Base-by-base conservation (phyloP, 2,797 vertebrate species). In the Hippopotamyrus pictus region DNA sequence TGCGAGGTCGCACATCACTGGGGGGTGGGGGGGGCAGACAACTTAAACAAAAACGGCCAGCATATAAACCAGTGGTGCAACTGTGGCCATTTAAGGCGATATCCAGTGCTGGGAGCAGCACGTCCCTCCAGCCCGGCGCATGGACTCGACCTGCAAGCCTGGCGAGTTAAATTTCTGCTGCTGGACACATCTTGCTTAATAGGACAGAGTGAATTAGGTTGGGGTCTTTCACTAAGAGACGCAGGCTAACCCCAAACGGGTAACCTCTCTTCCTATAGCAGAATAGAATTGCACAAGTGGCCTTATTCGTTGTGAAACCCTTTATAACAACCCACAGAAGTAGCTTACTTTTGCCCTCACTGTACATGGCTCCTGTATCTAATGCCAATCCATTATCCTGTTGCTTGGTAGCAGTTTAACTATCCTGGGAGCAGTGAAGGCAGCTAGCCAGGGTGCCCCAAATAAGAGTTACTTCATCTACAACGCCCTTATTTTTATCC, bases 21-120 rank as follows among this genome's bases (percentile, higher is more conserved):
- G 91, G 92, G 90, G 87, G 83, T 50, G 93, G 94, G 84, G 82
- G 93, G 94, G 93, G 92, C 90, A 37, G 59, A 90, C 89, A 92
- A 86, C 88, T 94, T 94, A 94, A 96, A 95, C 91, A 93, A 92
- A 86, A 51, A 85, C 14, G 51, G 91, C 87, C 33, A 88, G 65
- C 89, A 91, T 59, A 92, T 91, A 96, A 94, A 91, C 89, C 89
- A 90, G 90, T 90, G 90, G 90, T 69, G 89, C 7, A 91, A 88
- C 90, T 79, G 9, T 90, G 89, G 8, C 94, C 93, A 94, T 96
- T 93, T 91, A 94, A 93, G 94, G 95, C 82, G 93, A 54, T 53
- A 17, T 89, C 91, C 87, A 90, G 90, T 48, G 88, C 62, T 83
- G 73, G 92, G 53, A 91, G 92, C 25, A 3, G 84, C 92, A 88